phyloP scores from a whole-genome alignment of 2,888 invertebrate genomes.

The Sphaerophoria rueppellii region DNA sequence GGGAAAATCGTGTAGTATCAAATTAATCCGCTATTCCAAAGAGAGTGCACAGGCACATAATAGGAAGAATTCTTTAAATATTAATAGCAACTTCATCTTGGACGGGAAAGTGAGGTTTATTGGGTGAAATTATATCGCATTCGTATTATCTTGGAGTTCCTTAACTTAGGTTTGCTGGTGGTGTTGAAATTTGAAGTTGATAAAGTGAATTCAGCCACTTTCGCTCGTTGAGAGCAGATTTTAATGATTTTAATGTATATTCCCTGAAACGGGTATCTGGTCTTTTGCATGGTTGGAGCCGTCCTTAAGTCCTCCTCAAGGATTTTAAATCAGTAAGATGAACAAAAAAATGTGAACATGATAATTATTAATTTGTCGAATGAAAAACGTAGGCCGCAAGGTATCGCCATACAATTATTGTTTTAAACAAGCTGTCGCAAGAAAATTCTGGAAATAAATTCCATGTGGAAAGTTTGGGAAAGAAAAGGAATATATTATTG shows the following conservation, averaged over 20 bases:
- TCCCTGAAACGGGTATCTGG: slow-evolving; percentile 14
- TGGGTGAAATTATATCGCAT: slow-evolving; percentile 50
- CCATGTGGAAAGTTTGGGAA: background rate
- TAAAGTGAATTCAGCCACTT: slow-evolving; percentile 7
- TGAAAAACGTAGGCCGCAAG: background rate
- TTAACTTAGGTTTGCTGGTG: background rate
- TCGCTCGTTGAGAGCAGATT: background rate
- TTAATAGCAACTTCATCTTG: slow-evolving; percentile 43
- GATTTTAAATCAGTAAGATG: background rate
- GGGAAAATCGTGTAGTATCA: slow-evolving; percentile 66
- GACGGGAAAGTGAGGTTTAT: slow-evolving; percentile 43
- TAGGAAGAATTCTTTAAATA: slow-evolving; percentile 55
- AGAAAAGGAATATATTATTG: background rate
- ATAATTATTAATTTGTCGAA: background rate
- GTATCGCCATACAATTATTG: background rate
- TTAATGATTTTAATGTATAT: slow-evolving; percentile 22
- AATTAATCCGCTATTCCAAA: slow-evolving; percentile 61
- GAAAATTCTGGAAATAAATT: background rate
- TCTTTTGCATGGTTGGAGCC: background rate
- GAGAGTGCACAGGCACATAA: slow-evolving; percentile 36
- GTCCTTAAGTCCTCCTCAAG: background rate
- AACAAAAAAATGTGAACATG: background rate
- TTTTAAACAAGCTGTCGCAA: background rate
- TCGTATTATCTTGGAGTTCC: slow-evolving; percentile 20
- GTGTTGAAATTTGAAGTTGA: background rate